A percentile compares a stretch with the other conserved stretches of the same genome.
Conservation (phyloP, 2,888 invertebrate genomes). For the Altica lythri region DNA sequence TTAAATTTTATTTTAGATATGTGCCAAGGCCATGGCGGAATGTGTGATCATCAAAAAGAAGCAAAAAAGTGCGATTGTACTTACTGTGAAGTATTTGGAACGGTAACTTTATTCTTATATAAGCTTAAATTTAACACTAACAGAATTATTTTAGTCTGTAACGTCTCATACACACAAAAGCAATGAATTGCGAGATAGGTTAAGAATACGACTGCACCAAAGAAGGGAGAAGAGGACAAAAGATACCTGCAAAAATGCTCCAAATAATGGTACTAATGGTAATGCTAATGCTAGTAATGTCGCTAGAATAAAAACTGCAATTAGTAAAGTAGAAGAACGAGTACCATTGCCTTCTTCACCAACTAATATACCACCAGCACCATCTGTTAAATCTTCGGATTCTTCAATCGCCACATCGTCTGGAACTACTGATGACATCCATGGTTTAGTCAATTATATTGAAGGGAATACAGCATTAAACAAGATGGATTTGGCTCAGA, state of each 20-base stretch:
- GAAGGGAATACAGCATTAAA: conserved; percentile 52
- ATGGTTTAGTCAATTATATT: conserved; percentile 54
- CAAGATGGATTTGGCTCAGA: conserved; percentile 56
- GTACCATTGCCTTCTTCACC: conserved; percentile 41
- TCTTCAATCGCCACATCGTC: conserved; percentile 23
- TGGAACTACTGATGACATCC: conserved; percentile 46
- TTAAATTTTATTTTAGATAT: conserved; percentile 17
- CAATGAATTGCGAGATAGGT: conserved; percentile 52
- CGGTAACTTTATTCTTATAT: conserved; percentile 40
- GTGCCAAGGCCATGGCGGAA: conserved; percentile 26
- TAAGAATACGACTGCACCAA: conserved; percentile 52
- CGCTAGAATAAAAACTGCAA: conserved; percentile 33
- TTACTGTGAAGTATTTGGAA: conserved; percentile 54
- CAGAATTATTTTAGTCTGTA: conserved; percentile 26
- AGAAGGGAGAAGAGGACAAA: conserved; percentile 44
- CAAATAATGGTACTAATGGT: background rate
- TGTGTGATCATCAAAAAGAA: conserved; percentile 44
- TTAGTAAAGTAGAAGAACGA: conserved; percentile 37
- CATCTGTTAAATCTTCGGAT: conserved; percentile 36
- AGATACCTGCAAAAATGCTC: conserved; percentile 34
- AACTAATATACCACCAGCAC: conserved; percentile 40
- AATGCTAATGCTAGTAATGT: conserved; percentile 7
- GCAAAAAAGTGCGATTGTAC: conserved; percentile 54
- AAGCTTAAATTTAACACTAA: too few relatives aligned
- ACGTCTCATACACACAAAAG: conserved; percentile 44